Percentiles rank a stretch among this genome's conserved stretches.
Evolutionary conservation across 2,888 invertebrate species (phyloP).

Genomic region (Mesorhabditis sp.): DNA sequence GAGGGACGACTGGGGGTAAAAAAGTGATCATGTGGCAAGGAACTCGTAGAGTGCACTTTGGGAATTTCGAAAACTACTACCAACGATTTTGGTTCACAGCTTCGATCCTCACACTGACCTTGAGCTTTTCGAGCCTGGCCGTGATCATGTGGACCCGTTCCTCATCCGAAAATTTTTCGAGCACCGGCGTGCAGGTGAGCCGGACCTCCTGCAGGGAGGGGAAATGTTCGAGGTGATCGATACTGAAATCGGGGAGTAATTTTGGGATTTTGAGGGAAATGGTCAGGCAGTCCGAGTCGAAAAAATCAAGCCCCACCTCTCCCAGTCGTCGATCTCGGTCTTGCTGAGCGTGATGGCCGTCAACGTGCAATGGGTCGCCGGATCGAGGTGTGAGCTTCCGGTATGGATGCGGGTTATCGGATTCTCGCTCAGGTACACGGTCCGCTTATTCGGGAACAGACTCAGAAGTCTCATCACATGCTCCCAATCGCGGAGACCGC

Average conservation of each 20-base stretch:
- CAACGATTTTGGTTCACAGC: too few species aligned
- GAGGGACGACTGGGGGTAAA: too few species aligned
- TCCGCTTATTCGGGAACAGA: constrained; percentile 34
- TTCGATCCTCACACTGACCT: constrained; percentile 44
- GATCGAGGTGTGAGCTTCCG: not conserved
- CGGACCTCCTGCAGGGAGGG: constrained; percentile 79
- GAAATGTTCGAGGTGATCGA: constrained; percentile 83
- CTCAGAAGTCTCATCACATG: constrained; percentile 31
- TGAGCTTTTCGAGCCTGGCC: constrained; percentile 16
- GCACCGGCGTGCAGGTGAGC: constrained; percentile 72
- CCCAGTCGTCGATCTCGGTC: constrained; percentile 17
- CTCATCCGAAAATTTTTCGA: constrained; percentile 52
- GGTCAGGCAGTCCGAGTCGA: too few species aligned
- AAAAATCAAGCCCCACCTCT: not conserved
- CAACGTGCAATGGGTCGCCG: not conserved
- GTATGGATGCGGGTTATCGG: constrained; percentile 28
- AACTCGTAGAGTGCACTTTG: too few species aligned
- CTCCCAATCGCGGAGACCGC: constrained; percentile 32
- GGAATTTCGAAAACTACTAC: too few species aligned
- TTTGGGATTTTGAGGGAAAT: too few species aligned
- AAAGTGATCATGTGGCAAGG: too few species aligned
- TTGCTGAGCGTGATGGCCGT: constrained; percentile 19
- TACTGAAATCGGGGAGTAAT: constrained; percentile 59
- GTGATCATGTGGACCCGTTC: not conserved
- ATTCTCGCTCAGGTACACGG: constrained; percentile 68